Conservation (phyloP, 2,888 invertebrate species). For the Caenorhabditis sp. region DNA sequence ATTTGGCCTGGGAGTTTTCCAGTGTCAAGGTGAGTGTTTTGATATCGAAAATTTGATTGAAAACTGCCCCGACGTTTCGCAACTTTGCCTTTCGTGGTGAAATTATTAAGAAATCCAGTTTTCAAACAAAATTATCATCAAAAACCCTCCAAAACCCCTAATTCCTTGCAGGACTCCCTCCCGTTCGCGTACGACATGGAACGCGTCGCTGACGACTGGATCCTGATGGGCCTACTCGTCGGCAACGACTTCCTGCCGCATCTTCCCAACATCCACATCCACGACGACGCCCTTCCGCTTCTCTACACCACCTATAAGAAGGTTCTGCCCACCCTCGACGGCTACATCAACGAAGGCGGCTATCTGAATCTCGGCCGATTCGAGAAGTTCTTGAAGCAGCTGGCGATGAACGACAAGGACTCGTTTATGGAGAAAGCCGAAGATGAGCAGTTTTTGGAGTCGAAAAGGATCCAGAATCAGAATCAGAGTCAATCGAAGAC, state of each 20-base stretch:
- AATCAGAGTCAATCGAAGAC: background rate
- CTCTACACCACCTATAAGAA: constrained; percentile 89
- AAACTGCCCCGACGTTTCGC: background rate
- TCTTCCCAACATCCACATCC: constrained; percentile 95
- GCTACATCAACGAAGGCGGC: constrained; percentile 95
- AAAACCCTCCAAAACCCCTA: background rate
- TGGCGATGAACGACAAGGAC: constrained; percentile 75
- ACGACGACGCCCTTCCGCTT: constrained; percentile 91
- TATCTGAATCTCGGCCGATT: constrained; percentile 90
- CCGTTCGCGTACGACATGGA: constrained; percentile 91
- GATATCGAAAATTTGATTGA: background rate
- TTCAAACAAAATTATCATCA: no score
- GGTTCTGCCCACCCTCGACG: constrained; percentile 91
- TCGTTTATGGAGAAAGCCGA: constrained; percentile 56
- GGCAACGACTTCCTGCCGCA: constrained; percentile 99
- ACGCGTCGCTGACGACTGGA: constrained; percentile 97
- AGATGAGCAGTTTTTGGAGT: constrained; percentile 41
- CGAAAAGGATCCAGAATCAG: constrained; percentile 22
- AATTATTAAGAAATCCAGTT: no score
- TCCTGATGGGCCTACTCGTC: constrained; percentile 84
- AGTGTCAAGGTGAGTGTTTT: constrained; percentile 21
- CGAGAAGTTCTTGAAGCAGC: constrained; percentile 87
- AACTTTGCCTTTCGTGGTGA: no score
- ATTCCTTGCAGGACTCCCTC: constrained; percentile 84
- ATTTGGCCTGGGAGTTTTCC: constrained; percentile 92